Conservation (phyloP, 2,888 invertebrate genomes). For the Gnatocerus cornutus region DNA sequence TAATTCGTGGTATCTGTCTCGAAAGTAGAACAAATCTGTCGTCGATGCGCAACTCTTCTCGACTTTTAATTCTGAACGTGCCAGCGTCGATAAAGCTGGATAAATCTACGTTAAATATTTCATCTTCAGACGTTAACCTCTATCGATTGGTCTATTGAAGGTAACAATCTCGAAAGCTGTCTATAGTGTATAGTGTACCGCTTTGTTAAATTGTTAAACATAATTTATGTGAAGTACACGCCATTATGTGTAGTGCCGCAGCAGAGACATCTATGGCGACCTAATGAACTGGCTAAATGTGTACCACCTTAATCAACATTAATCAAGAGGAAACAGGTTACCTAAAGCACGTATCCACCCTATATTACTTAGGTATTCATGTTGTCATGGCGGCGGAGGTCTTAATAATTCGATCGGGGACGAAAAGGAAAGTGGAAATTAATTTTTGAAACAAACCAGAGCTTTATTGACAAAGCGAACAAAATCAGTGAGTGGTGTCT, state of each 20-base stretch:
- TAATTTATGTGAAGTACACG: conserved; percentile 57
- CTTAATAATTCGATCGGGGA: conserved; percentile 50
- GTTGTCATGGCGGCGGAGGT: conserved; percentile 38
- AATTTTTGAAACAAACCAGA: not conserved
- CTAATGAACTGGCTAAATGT: conserved; percentile 62
- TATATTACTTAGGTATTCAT: conserved; percentile 54
- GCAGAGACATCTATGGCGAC: conserved; percentile 58
- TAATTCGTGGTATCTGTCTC: not conserved
- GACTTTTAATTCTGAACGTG: conserved; percentile 29
- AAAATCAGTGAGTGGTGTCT: too few relatives aligned
- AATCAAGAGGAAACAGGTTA: conserved; percentile 59
- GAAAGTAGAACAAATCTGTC: conserved; percentile 7
- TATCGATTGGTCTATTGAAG: conserved; percentile 35
- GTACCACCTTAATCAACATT: conserved; percentile 59
- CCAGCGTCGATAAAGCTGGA: conserved; percentile 18
- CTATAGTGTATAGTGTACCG: conserved; percentile 34
- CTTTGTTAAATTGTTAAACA: conserved; percentile 54
- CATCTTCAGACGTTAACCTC: conserved; percentile 35
- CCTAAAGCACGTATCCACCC: conserved; percentile 53
- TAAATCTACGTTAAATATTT: conserved; percentile 40
- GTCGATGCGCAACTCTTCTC: conserved; percentile 12
- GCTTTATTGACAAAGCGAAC: too few relatives aligned
- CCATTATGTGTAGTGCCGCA: conserved; percentile 54
- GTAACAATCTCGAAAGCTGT: conserved; percentile 21
- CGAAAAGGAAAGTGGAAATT: not conserved